Evolutionary conservation across 2,797 vertebrate genomes (phyloP).

Genomic region (Pempheris klunzingeri): DNA sequence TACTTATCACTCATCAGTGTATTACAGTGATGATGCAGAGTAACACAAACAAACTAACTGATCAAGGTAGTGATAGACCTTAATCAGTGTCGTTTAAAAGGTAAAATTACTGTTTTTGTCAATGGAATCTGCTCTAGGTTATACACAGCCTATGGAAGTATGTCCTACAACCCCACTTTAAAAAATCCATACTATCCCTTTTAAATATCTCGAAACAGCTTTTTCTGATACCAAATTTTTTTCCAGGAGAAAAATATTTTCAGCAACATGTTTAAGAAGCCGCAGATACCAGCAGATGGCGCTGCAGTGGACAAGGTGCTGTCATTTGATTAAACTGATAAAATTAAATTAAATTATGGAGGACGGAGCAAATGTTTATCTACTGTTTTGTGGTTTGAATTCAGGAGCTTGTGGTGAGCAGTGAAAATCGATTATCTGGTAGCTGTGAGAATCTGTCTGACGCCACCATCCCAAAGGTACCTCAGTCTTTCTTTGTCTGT

Average conservation of each 20-base stretch:
- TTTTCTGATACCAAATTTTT: not conserved
- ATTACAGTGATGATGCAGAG: too few relatives aligned
- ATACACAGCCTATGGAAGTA: too few relatives aligned
- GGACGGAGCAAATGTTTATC: not conserved
- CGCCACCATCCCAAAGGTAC: slow-evolving; percentile 52
- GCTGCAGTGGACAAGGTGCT: slow-evolving; percentile 49
- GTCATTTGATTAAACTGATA: not conserved
- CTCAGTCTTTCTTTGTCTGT: not conserved
- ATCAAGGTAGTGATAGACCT: too few relatives aligned
- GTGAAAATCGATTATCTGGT: slow-evolving; percentile 22
- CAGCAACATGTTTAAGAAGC: slow-evolving; percentile 74
- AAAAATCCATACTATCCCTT: too few relatives aligned
- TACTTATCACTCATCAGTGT: too few relatives aligned
- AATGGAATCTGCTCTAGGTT: too few relatives aligned
- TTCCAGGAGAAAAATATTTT: slow-evolving; percentile 74
- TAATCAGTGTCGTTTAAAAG: too few relatives aligned
- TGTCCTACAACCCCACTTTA: too few relatives aligned
- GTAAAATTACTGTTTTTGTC: too few relatives aligned
- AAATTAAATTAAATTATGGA: not conserved
- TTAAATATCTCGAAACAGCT: not conserved
- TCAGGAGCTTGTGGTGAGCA: slow-evolving; percentile 52
- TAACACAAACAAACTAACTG: too few relatives aligned
- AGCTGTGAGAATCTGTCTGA: slow-evolving; percentile 65
- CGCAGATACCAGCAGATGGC: slow-evolving; percentile 64
- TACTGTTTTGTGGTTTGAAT: slow-evolving; percentile 22